Conservation (phyloP, 2,888 invertebrate genomes). For the Drosophila sordidula region DNA sequence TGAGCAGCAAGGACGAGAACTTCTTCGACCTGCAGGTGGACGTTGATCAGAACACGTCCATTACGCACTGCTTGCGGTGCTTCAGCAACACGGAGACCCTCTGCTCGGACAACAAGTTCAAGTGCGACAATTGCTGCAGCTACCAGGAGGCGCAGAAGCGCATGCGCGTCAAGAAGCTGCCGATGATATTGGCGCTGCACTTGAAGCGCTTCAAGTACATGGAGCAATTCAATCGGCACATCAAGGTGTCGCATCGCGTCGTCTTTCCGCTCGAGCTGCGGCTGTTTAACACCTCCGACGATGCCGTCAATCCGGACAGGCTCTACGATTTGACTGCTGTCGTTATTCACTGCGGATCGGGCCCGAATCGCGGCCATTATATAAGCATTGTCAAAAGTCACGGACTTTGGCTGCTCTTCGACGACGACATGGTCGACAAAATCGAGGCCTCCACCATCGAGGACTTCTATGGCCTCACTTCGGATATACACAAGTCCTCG, state of each 20-base stretch:
- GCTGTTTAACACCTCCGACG: slow-evolving; percentile 99
- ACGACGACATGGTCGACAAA: slow-evolving; percentile 99
- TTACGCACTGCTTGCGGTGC: slow-evolving; percentile 98
- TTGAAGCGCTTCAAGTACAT: slow-evolving; percentile 98
- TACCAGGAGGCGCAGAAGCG: slow-evolving; percentile 99
- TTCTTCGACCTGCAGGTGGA: slow-evolving; percentile 99
- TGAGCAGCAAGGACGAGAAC: slow-evolving; percentile 99
- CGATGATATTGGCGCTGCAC: slow-evolving; percentile 98
- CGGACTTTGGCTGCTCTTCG: slow-evolving; percentile 99
- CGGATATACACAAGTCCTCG: slow-evolving; percentile 99
- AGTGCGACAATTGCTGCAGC: slow-evolving; percentile 99
- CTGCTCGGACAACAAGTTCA: slow-evolving; percentile 99
- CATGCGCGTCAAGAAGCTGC: slow-evolving; percentile 99
- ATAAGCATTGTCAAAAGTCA: slow-evolving; percentile 99
- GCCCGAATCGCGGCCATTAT: slow-evolving; percentile 99
- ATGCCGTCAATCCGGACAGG: slow-evolving; percentile 98
- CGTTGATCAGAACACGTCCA: slow-evolving; percentile 99
- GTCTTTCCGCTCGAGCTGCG: slow-evolving; percentile 99
- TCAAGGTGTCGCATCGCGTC: slow-evolving; percentile 99
- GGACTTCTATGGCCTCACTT: slow-evolving; percentile 99
- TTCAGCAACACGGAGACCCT: slow-evolving; percentile 99
- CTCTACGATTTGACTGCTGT: slow-evolving; percentile 99
- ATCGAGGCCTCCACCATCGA: slow-evolving; percentile 99
- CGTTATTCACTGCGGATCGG: slow-evolving; percentile 99
- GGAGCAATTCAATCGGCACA: slow-evolving; percentile 99